Base-by-base conservation (phyloP, 2,888 invertebrate genomes). In the Macaria notata region DNA sequence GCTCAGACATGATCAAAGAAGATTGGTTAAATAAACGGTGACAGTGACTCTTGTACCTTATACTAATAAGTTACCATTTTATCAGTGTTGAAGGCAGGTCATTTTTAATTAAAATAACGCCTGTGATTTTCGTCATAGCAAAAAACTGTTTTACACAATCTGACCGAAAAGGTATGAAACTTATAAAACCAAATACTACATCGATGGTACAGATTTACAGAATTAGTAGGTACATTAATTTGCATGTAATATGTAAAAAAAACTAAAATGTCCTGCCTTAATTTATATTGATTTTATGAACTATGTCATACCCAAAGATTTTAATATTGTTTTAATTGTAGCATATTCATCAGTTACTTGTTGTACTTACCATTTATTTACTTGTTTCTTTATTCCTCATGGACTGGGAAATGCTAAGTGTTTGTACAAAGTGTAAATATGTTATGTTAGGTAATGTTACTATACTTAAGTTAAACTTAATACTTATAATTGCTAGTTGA, bases 1-100 rank as follows among this genome's bases (percentile, higher is more conserved):
- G 96, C 4, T 93, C 97, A 0, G 97, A 97, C 87, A 88, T 97
- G 73, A 94, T 97, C 56, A 97, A 97, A 82, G 94, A 95, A 81
- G 96, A 97, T 82, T 97, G 97, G 97, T 77, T 94, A 67, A 71
- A 85, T 68, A 79, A 76, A 65, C 81, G 85, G 72, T 86, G 83
- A 87, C 76, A 71, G 39, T 46, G 38, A 63, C 45, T 59, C 47
- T 43, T 9, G 42, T 44, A 47, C 46, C 46, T 56, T 53, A 54
- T 19, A 4, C 50, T 43, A 54, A 4, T 47, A 50, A 54, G 54
- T 58, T 49, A 53, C 58, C 49, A 43, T 49, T 36, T 19, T 45
- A 43, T 31, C 46, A 29, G 36, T 52, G 39, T 49, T 47, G 33
- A 46, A 44, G 47, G 43, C 47, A 57, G 51, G 55, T 62, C 45